Conservation (phyloP, 2,797 vertebrate species). For the Falco rusticolus region DNA sequence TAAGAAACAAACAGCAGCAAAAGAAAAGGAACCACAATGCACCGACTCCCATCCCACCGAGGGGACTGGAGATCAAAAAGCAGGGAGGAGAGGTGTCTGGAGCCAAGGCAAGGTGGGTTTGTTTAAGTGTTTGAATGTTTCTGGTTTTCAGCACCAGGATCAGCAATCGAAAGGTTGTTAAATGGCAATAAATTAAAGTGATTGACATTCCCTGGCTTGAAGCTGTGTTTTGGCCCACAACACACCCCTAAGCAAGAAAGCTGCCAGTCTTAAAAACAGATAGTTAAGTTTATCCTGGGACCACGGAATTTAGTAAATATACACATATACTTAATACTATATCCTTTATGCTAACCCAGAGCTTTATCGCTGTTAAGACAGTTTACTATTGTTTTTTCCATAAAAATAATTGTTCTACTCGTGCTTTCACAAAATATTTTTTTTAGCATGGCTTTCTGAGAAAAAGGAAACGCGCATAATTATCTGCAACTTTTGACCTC, state of each 20-base stretch:
- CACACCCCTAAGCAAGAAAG: not conserved
- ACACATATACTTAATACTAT: not conserved
- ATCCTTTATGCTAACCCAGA: not conserved
- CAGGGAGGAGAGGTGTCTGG: not conserved
- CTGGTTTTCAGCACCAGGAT: not conserved
- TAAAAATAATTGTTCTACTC: not conserved
- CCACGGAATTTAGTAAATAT: not conserved
- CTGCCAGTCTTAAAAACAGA: not conserved
- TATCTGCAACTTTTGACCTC: not conserved
- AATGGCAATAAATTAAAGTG: not conserved
- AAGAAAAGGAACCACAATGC: not conserved
- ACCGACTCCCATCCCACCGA: not conserved
- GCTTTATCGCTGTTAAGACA: not conserved
- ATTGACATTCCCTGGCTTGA: not conserved
- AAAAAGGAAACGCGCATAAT: not conserved
- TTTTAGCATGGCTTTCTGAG: not conserved
- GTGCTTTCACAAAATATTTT: not conserved
- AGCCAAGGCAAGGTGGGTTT: not conserved
- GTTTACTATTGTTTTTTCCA: not conserved
- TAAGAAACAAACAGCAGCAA: not conserved
- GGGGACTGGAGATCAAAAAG: not conserved
- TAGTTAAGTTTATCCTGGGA: not conserved
- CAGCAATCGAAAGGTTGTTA: not conserved
- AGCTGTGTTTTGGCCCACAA: not conserved
- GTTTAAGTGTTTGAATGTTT: not conserved